These are phyloP conservation scores for Melanotaenia maccullochi DNA, from an alignment of 2,797 vertebrate species.

Conservation along the genomic window DNA sequence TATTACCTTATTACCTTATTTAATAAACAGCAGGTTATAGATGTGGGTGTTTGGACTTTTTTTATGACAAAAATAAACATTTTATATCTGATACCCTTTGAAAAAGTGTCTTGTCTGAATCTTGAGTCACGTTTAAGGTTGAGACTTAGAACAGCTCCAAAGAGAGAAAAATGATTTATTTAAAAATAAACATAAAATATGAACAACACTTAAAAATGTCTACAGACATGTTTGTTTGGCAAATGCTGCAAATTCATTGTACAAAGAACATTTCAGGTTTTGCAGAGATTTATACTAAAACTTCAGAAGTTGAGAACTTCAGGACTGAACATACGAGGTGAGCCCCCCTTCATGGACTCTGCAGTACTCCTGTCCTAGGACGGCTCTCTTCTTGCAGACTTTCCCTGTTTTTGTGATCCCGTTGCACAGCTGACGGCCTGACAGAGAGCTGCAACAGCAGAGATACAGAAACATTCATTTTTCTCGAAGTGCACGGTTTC, in stretches of 20 bases:
- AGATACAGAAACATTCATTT: neutral
- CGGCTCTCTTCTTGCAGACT: slow-evolving; percentile 83
- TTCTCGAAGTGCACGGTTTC: too few relatives aligned
- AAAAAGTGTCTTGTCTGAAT: neutral
- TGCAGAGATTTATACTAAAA: neutral
- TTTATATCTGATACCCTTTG: neutral
- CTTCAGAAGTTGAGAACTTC: neutral
- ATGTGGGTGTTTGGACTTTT: neutral
- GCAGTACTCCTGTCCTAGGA: slow-evolving; percentile 82
- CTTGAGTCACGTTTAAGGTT: neutral
- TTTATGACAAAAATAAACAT: neutral
- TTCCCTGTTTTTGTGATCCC: slow-evolving; percentile 83
- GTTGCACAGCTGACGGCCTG: slow-evolving; percentile 74
- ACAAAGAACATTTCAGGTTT: neutral
- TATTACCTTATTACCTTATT: neutral
- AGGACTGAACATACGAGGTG: slow-evolving; percentile 52
- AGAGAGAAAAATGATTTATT: slow-evolving; percentile 49
- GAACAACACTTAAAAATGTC: slow-evolving; percentile 12
- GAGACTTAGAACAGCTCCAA: neutral
- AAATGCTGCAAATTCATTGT: neutral
- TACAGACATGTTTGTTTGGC: neutral
- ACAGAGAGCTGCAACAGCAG: slow-evolving; percentile 69
- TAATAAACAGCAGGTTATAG: too few relatives aligned
- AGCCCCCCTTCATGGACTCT: slow-evolving; percentile 75
- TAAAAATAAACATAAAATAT: slow-evolving; percentile 14